These are phyloP conservation scores for Poecilia gillii DNA, from an alignment of 2,797 vertebrate genomes.

Conservation along the genomic window DNA sequence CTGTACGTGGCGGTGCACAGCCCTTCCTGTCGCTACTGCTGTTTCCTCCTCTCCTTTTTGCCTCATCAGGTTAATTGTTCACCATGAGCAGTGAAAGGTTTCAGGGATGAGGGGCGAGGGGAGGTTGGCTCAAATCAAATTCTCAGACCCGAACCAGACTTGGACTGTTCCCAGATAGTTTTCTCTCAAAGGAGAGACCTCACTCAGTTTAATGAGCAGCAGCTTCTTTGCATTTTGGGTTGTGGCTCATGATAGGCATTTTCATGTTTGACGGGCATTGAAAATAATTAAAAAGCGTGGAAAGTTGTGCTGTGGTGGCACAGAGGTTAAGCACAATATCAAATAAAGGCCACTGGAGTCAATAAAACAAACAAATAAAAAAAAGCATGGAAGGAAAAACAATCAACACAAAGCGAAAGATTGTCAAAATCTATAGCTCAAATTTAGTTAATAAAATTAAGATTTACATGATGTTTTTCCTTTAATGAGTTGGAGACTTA, in stretches of 20 bases:
- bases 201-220: background rate
- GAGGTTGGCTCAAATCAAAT: slow-evolving; percentile 38
- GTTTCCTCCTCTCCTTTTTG: slow-evolving; percentile 83
- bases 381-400: background rate
- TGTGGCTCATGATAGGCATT: background rate
- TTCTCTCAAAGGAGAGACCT: background rate
- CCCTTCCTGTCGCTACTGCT: slow-evolving; percentile 86
- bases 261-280: background rate
- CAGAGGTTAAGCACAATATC: too few species aligned
- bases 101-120: slow-evolving; percentile 17
- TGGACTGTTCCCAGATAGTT: slow-evolving; percentile 31
- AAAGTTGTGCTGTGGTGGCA: too few species aligned
- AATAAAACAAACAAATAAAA: too few species aligned
- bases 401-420: background rate
- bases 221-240: background rate
- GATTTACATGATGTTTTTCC: background rate
- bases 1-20: slow-evolving; percentile 84
- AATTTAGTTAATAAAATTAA: background rate
- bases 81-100: slow-evolving; percentile 55
- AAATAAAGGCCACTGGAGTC: too few species aligned
- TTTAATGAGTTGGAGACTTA: background rate
- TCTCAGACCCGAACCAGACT: slow-evolving; percentile 14
- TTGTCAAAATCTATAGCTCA: background rate
- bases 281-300: background rate
- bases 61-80: slow-evolving; percentile 85